These are phyloP conservation scores for Protula sp. DNA, from an alignment of 2,888 invertebrate genomes.

Conservation along the genomic window DNA sequence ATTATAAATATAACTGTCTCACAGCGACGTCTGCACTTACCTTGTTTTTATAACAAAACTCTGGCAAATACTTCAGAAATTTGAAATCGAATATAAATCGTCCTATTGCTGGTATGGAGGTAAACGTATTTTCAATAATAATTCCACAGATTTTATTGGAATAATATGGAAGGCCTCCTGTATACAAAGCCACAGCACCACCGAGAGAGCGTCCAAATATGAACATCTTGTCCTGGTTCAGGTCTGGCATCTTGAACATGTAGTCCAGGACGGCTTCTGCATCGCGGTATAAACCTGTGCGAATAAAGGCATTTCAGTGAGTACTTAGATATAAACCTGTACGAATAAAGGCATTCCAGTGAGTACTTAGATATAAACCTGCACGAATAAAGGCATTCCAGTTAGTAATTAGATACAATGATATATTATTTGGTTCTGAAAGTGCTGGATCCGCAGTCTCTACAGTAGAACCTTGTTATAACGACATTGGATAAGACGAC, in stretches of 20 bases:
- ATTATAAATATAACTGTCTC: too few species aligned
- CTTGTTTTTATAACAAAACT: constrained; percentile 85
- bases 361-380: constrained; percentile 72
- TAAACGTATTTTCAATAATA: constrained; percentile 91
- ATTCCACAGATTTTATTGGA: constrained; percentile 76
- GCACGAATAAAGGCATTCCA: background rate
- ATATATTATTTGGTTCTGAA: too few species aligned
- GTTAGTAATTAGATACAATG: too few species aligned
- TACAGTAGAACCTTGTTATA: too few species aligned
- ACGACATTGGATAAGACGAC: too few species aligned
- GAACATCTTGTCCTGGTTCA: constrained; percentile 78
- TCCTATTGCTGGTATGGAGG: constrained; percentile 89
- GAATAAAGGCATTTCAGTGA: too few species aligned
- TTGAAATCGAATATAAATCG: constrained; percentile 72
- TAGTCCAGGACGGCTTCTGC: constrained; percentile 83
- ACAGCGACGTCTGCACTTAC: too few species aligned
- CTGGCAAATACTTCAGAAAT: constrained; percentile 71
- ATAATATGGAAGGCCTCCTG: constrained; percentile 72
- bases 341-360: too few species aligned
- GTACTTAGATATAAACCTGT: constrained; percentile 68
- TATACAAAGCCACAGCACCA: constrained; percentile 85
- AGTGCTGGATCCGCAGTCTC: too few species aligned
- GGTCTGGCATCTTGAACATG: constrained; percentile 71
- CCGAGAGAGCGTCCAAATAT: constrained; percentile 84
- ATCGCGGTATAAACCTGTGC: constrained; percentile 70